A percentile compares a stretch with the other conserved stretches of the same genome.
Evolutionary conservation across 2,113 vertebrate species (phyloP).

Genomic region (Bambusicola thoracicus): DNA sequence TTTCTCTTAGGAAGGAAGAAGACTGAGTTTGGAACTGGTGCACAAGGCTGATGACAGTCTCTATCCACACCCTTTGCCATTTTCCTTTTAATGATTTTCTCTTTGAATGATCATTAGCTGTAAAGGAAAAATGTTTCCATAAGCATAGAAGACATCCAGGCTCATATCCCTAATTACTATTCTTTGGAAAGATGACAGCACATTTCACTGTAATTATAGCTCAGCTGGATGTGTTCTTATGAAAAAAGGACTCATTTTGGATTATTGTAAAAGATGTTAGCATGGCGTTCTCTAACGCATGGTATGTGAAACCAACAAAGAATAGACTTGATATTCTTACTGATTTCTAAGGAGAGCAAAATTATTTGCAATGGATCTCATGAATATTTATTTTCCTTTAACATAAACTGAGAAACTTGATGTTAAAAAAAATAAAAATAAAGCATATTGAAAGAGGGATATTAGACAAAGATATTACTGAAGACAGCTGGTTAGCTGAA

Average conservation of each 20-base stretch:
- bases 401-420: neutral
- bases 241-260: conserved; percentile 26
- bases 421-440: neutral
- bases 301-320: neutral
- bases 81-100: conserved; percentile 57
- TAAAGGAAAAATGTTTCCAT: conserved; percentile 50
- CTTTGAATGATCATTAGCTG: conserved; percentile 30
- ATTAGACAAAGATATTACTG: neutral
- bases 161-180: conserved; percentile 51
- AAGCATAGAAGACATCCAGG: conserved; percentile 40
- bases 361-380: neutral
- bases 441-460: neutral
- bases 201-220: conserved; percentile 55
- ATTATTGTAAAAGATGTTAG: conserved; percentile 30
- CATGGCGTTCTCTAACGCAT: neutral
- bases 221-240: conserved; percentile 40
- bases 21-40: neutral
- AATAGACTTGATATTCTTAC: neutral
- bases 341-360: neutral
- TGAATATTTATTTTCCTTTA: neutral
- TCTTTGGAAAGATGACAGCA: conserved; percentile 50
- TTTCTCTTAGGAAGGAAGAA: neutral
- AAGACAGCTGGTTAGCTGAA: neutral
- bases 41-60: neutral
- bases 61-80: conserved; percentile 8